Evolutionary conservation across 2,113 vertebrate species (phyloP).

Genomic region (Myodes glareolus): DNA sequence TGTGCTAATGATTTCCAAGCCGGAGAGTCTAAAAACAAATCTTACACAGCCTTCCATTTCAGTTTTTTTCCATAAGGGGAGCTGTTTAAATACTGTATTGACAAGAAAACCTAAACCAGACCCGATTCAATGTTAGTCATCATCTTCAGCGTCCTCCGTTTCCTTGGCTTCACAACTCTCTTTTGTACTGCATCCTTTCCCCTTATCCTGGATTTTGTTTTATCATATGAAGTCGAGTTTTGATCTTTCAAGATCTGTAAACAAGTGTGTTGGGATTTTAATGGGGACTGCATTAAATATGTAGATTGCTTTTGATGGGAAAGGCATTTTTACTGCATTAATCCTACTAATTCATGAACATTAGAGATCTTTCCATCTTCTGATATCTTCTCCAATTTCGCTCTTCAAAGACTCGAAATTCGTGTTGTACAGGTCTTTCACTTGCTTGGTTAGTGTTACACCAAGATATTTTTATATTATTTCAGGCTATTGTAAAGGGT

Average conservation of each 20-base stretch:
- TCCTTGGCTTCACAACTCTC: conserved; percentile 92
- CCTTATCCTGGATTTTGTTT: conserved; percentile 72
- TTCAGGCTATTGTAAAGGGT: background rate
- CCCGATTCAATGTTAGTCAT: conserved; percentile 93
- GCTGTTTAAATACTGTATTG: conserved; percentile 95
- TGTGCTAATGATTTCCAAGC: conserved; percentile 96
- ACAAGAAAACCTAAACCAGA: conserved; percentile 91
- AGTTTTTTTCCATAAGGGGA: conserved; percentile 87
- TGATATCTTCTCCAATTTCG: background rate
- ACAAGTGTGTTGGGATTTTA: background rate
- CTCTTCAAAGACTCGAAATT: background rate
- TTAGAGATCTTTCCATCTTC: background rate
- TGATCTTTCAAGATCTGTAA: background rate
- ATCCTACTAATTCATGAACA: background rate
- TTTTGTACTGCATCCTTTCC: conserved; percentile 90
- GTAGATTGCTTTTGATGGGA: background rate
- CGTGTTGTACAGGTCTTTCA: background rate
- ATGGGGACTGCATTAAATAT: background rate
- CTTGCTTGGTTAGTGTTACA: background rate
- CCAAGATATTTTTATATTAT: background rate
- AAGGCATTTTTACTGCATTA: background rate
- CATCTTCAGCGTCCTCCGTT: conserved; percentile 92
- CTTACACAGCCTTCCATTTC: conserved; percentile 93
- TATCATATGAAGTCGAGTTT: background rate
- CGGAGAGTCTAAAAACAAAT: conserved; percentile 92